A percentile compares a stretch with the other conserved stretches of the same genome.
These are phyloP conservation scores for Phortica magna DNA, from an alignment of 2,888 invertebrate genomes.

Conservation along the genomic window DNA sequence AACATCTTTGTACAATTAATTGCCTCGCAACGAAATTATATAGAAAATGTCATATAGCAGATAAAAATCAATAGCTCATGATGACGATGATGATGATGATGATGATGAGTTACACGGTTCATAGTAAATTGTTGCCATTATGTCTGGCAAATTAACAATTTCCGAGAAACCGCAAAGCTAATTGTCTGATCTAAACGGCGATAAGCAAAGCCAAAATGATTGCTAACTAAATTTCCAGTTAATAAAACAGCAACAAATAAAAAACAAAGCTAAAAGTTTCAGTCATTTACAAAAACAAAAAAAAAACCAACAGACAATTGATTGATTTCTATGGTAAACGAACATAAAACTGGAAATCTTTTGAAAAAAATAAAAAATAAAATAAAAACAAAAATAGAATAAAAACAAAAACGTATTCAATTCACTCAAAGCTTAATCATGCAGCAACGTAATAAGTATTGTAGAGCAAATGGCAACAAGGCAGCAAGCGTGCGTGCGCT, in stretches of 20 bases:
- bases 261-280: neutral
- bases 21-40: no score
- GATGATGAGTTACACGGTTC: neutral
- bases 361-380: neutral
- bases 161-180: neutral
- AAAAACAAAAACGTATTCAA: neutral
- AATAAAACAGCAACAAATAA: neutral
- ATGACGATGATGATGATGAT: neutral
- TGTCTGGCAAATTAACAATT: neutral
- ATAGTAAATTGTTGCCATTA: neutral
- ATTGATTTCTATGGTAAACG: conserved; percentile 2
- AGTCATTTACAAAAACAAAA: no score
- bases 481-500: no score
- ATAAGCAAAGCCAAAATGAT: neutral
- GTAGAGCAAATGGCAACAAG: no score
- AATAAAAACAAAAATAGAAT: neutral
- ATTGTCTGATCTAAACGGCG: neutral
- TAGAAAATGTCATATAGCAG: no score
- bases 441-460: no score
- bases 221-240: neutral
- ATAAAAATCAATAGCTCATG: neutral
- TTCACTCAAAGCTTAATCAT: neutral
- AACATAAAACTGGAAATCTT: neutral
- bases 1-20: no score
- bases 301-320: neutral